Conservation (phyloP, 2,888 invertebrate genomes). For the Protophormia terraenovae region DNA sequence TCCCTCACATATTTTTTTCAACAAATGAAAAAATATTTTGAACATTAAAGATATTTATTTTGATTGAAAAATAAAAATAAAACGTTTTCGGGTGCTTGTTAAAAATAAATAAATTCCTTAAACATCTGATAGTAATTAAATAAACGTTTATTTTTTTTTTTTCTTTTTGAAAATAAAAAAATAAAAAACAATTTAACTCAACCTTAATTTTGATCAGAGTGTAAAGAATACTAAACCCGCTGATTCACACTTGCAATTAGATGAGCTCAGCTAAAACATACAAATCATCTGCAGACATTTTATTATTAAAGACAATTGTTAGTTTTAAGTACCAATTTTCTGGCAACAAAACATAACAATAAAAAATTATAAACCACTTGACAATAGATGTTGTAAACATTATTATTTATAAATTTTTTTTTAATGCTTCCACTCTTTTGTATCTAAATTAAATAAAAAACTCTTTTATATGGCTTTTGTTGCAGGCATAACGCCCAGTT, state of each 20-base stretch:
- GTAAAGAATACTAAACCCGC: constrained; percentile 62
- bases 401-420: background rate
- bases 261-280: constrained; percentile 66
- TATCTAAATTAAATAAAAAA: background rate
- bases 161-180: too few species aligned
- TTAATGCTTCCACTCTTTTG: background rate
- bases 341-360: constrained; percentile 10
- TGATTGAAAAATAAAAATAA: too few species aligned
- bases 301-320: constrained; percentile 43
- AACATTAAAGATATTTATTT: too few species aligned
- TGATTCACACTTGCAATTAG: constrained; percentile 77
- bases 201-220: too few species aligned
- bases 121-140: too few species aligned
- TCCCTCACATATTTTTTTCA: too few species aligned
- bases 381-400: constrained; percentile 1
- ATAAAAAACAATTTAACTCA: too few species aligned
- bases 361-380: constrained; percentile 11
- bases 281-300: background rate
- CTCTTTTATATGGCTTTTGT: constrained; percentile 50
- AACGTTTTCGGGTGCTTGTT: too few species aligned
- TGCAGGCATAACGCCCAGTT: constrained; percentile 81
- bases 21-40: too few species aligned
- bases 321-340: constrained; percentile 58
- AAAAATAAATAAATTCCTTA: too few species aligned
- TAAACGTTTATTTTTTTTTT: too few species aligned